A percentile compares a stretch with the other conserved stretches of the same genome.
Evolutionary conservation across 2,888 invertebrate genomes (phyloP).

Genomic region (Drosophila cognata): DNA sequence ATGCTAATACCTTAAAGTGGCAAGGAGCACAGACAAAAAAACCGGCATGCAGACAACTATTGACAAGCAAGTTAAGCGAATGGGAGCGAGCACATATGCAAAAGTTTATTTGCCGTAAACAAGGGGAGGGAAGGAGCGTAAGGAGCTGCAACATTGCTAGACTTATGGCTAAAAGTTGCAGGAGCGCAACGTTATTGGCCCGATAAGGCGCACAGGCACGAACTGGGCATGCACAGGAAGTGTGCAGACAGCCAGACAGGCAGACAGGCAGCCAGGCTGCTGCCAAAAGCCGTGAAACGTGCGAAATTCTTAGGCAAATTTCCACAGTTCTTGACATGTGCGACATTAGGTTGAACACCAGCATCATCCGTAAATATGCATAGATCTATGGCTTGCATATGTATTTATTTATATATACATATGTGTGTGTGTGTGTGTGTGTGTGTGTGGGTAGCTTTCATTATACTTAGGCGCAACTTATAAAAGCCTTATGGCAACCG

Average conservation of each 20-base stretch:
- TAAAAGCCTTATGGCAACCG: conserved; percentile 64
- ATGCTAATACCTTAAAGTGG: background rate
- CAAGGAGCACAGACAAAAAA: background rate
- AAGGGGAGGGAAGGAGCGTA: background rate
- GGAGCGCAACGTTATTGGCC: conserved; percentile 59
- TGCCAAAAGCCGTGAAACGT: conserved; percentile 53
- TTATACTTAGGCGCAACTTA: conserved; percentile 63
- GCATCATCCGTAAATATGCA: conserved; percentile 38
- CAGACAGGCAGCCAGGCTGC: conserved; percentile 33
- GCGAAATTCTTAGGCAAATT: conserved; percentile 70
- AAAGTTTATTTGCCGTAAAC: conserved; percentile 58
- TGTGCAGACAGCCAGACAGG: conserved; percentile 28
- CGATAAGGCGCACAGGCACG: conserved; percentile 72
- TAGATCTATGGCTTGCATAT: conserved; percentile 1
- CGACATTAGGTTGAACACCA: conserved; percentile 73
- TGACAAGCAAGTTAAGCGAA: conserved; percentile 37
- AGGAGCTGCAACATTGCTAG: conserved; percentile 41
- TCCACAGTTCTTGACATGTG: conserved; percentile 71
- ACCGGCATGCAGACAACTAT: conserved; percentile 23
- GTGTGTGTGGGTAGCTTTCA: conserved; percentile 31
- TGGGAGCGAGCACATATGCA: conserved; percentile 42
- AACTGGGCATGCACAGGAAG: conserved; percentile 40
- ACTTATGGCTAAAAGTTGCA: conserved; percentile 50
- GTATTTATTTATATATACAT: background rate
- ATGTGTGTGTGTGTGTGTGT: conserved; percentile 2